Evolutionary conservation across 1,140 invertebrate genomes (phyloP).

Genomic region (Trachymyrmex cornetzi): DNA sequence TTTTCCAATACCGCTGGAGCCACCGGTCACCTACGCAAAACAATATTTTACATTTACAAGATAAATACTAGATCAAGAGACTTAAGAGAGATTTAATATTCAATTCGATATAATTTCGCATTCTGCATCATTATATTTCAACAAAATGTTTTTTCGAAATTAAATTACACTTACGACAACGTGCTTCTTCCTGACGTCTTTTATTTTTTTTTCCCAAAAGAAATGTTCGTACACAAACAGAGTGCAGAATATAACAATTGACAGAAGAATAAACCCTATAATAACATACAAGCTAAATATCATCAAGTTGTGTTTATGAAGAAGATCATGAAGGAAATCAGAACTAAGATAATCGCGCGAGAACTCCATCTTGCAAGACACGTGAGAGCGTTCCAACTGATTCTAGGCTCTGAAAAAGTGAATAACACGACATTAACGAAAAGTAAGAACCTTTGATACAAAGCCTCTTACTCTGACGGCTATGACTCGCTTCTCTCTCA

Average conservation of each 20-base stretch:
- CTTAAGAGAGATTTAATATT: background rate
- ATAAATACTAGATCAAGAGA: too few relatives aligned
- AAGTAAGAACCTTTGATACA: too few relatives aligned
- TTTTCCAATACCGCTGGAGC: conserved; percentile 98
- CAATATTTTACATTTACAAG: background rate
- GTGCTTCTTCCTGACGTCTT: conserved; percentile 76
- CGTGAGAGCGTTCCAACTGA: too few relatives aligned
- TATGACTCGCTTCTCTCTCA: background rate
- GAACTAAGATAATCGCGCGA: too few relatives aligned
- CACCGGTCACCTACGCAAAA: conserved; percentile 92
- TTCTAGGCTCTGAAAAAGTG: too few relatives aligned
- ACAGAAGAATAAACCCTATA: too few relatives aligned
- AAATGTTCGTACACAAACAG: conserved; percentile 57
- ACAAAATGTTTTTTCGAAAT: background rate
- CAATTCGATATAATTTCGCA: background rate
- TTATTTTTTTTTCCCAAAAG: conserved; percentile 60
- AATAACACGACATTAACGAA: too few relatives aligned
- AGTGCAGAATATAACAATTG: conserved; percentile 51
- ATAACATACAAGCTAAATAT: too few relatives aligned
- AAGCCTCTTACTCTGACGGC: too few relatives aligned
- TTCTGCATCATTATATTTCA: background rate
- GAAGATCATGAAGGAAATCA: too few relatives aligned
- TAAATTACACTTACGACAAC: conserved; percentile 77
- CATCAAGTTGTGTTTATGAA: too few relatives aligned
- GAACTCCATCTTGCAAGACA: too few relatives aligned